Evolutionary conservation across 2,113 vertebrate species (phyloP), one percentile per base, ranked within the genome.

Genomic region (Nycticebus coucang): DNA sequence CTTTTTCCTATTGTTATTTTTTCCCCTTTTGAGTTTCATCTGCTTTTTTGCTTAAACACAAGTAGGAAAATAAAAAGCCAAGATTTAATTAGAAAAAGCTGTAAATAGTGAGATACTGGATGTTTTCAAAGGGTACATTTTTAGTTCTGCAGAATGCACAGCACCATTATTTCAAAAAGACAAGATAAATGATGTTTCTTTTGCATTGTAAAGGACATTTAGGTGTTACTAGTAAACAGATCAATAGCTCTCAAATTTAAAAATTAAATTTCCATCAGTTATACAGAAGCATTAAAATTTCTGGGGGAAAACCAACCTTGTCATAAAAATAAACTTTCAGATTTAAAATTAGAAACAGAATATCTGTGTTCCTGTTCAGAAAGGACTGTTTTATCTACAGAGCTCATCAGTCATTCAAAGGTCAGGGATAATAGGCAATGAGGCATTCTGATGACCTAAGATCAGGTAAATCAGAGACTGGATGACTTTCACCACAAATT

Each of bases 41-140:
- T 83, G 59, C 69, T 69, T 64, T 69, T 15, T 64, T 84, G n/a
- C 26, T 80, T 80, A 87, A n/a, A 50, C 19, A 83, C 30, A 93
- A 45, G 28, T 35, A 64, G 28, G 55, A 93, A 83, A 83, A 53
- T 68, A 55, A 83, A 93, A 83, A 59, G 14, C 33, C 45, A 84
- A 81, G n/a, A 55, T 24, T 50, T 69, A 24, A 85, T 80, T 78
- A 10, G 15, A 93, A 88, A 90, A 79, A 88, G 35, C 45, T 72
- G 7, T 59, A 57, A 87, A 66, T 60, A 60, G n/a, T 35, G 28
- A 72, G 62, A 41, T 7, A 89, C 66, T 13, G 28, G 13, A 3
- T 75, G 64, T 45, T 89, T 90, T 87, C 41, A 66, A 87, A 90
- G 35, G 60, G 33, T 37, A 82, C 30, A 69, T 91, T 84, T 93